Evolutionary conservation across 2,888 invertebrate genomes (phyloP).

Genomic region (Ormyrus labotus): DNA sequence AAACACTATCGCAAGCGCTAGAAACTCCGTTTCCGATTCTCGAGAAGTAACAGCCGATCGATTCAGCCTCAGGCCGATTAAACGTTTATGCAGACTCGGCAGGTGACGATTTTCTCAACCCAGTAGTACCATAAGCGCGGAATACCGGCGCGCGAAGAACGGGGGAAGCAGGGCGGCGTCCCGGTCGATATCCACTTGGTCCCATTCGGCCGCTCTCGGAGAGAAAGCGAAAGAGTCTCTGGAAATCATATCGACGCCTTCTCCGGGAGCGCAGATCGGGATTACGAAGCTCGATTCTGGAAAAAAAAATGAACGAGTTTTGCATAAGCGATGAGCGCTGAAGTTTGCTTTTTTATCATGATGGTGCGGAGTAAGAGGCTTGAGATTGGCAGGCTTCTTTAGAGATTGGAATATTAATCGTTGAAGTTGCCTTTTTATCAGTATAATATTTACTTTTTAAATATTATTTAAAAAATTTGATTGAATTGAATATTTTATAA

Average conservation of each 20-base stretch:
- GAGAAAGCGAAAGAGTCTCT: background rate
- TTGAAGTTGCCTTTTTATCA: too few species aligned
- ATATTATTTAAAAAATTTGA: too few species aligned
- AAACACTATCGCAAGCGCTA: too few species aligned
- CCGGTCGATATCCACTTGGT: slow-evolving; percentile 33
- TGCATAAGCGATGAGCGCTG: background rate
- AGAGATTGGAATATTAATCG: too few species aligned
- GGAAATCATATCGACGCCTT: slow-evolving; percentile 22
- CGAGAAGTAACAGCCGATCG: too few species aligned
- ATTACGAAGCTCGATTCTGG: slow-evolving; percentile 4
- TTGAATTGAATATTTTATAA: too few species aligned
- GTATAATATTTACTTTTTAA: too few species aligned
- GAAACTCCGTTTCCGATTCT: too few species aligned
- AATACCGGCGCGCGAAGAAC: background rate
- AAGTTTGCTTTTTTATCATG: too few species aligned
- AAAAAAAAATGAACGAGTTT: background rate
- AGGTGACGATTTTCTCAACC: background rate
- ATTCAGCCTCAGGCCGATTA: background rate
- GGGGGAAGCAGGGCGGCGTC: slow-evolving; percentile 17
- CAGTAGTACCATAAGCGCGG: background rate
- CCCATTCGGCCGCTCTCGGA: background rate
- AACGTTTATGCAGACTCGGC: background rate
- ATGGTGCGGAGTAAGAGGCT: too few species aligned
- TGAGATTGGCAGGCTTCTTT: too few species aligned
- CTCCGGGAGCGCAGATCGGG: slow-evolving; percentile 1